phyloP scores from a whole-genome alignment of 2,113 vertebrate species.

The Erpornis zantholeuca region DNA sequence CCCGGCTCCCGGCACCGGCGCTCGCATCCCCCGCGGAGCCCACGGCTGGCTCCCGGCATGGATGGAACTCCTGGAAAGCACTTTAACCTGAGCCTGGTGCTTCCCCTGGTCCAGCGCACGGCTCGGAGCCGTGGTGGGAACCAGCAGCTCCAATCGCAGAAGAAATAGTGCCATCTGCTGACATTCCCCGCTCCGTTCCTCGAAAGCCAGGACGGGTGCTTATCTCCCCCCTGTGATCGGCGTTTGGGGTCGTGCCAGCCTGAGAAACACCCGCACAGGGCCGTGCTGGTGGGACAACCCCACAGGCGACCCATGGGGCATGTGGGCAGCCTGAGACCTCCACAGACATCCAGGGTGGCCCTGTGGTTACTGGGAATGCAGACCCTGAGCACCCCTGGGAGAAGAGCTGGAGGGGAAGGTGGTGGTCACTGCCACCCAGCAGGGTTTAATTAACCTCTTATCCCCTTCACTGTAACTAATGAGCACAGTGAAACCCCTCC shows the following conservation, averaged over 20 bases:
- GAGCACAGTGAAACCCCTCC: neutral
- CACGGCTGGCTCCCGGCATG: neutral
- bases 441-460: neutral
- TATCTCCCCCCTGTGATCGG: neutral
- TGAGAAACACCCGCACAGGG: accelerated
- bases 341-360: neutral
- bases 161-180: slow-evolving; percentile 66
- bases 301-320: neutral
- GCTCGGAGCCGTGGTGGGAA: neutral
- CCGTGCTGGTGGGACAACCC: neutral
- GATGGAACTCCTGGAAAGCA: neutral
- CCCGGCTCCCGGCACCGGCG: accelerated
- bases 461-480: neutral
- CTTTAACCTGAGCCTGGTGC: neutral
- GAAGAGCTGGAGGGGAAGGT: neutral
- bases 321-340: neutral
- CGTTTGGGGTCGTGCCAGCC: neutral
- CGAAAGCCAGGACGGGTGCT: neutral
- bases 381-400: accelerated
- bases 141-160: neutral
- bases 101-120: neutral
- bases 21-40: accelerated
- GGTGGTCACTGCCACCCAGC: neutral
- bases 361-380: neutral
- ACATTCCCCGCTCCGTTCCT: neutral